Evolutionary conservation across 2,113 vertebrate species (phyloP).

Genomic region (Zonotrichia leucophrys): DNA sequence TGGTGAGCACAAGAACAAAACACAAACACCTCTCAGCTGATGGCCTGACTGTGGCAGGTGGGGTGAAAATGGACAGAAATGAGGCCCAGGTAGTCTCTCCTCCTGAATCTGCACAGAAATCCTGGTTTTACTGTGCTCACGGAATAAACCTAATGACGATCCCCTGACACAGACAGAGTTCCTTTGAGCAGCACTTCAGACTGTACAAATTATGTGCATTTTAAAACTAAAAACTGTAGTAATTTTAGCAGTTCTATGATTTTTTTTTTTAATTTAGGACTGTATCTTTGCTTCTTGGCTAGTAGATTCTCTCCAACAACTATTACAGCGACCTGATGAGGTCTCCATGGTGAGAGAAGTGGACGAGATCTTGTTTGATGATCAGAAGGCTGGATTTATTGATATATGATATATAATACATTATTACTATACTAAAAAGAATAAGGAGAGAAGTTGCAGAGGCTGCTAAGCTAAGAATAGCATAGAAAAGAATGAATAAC

Average conservation of each 20-base stretch:
- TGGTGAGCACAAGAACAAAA: not conserved
- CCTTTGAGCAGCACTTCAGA: not conserved
- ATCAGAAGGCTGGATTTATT: too few relatives aligned
- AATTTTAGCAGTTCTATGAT: not conserved
- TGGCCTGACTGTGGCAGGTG: not conserved
- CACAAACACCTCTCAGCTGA: not conserved
- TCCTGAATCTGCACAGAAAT: not conserved
- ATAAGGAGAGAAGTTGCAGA: too few relatives aligned
- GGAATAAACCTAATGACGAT: not conserved
- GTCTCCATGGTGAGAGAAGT: too few relatives aligned
- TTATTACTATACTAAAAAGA: too few relatives aligned
- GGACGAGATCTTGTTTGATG: too few relatives aligned
- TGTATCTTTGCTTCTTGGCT: not conserved
- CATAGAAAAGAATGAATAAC: too few relatives aligned
- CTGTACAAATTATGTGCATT: not conserved
- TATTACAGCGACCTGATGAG: too few relatives aligned
- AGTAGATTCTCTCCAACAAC: not conserved
- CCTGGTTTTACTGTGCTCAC: not conserved
- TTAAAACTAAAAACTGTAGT: not conserved
- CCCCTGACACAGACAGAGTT: not conserved
- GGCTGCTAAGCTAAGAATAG: too few relatives aligned
- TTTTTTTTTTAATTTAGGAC: not conserved
- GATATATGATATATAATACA: too few relatives aligned
- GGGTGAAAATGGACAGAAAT: not conserved
- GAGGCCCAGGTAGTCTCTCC: not conserved